Evolutionary conservation across 2,888 invertebrate genomes (phyloP).

Genomic region (Strigamia transsilvanica): DNA sequence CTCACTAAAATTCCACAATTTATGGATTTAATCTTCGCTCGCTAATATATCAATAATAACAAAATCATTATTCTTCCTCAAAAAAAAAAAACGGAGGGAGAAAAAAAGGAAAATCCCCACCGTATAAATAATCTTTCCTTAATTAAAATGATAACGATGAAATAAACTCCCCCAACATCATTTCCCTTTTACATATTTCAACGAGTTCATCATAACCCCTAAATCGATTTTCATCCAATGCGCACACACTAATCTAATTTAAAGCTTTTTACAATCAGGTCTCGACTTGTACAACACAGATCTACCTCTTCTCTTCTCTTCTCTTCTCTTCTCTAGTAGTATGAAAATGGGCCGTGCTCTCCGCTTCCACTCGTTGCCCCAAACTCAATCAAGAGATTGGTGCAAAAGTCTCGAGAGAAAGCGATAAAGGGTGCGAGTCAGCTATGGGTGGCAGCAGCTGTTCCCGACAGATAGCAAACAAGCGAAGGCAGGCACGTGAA

Average conservation of each 20-base stretch:
- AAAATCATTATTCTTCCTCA: not conserved
- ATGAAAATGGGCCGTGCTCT: not conserved
- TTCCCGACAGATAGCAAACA: conserved; percentile 14
- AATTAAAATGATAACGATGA: conserved; percentile 1
- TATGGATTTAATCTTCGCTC: conserved; percentile 1
- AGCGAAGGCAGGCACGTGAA: not conserved
- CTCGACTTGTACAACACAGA: not conserved
- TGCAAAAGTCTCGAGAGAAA: conserved; percentile 5
- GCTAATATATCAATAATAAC: not conserved
- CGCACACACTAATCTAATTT: not conserved
- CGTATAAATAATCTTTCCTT: not conserved
- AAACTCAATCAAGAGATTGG: conserved; percentile 20
- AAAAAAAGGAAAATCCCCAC: not conserved
- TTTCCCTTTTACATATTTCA: not conserved
- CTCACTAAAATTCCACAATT: not conserved
- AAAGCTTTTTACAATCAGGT: not conserved
- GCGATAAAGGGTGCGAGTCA: conserved; percentile 20
- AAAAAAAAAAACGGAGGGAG: too few relatives aligned
- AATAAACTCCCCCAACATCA: not conserved
- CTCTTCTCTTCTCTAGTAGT: too few relatives aligned
- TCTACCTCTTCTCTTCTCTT: too few relatives aligned
- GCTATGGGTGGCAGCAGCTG: conserved; percentile 14
- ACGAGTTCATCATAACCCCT: not conserved
- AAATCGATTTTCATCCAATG: not conserved
- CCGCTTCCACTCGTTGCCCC: not conserved